Percentiles rank a stretch among this genome's conserved stretches.
Conservation (phyloP, 2,113 vertebrate species). For the Triplophysa tibetana region DNA sequence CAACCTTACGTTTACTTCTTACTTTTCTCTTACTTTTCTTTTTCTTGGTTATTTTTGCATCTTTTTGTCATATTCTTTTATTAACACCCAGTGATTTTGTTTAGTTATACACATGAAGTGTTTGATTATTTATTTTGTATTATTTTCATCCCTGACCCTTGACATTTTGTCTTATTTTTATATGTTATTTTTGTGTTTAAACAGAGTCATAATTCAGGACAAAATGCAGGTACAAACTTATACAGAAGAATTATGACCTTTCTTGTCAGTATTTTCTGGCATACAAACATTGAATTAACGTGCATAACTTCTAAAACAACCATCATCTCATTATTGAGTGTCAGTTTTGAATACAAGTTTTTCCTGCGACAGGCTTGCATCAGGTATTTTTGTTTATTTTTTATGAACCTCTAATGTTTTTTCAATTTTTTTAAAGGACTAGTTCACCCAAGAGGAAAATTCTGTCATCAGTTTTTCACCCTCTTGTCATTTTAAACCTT, state of each 20-base stretch:
- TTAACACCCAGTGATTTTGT: slow-evolving; percentile 32
- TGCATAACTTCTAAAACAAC: slow-evolving; percentile 1
- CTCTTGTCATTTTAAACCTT: too few relatives aligned
- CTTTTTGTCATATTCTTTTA: slow-evolving; percentile 1
- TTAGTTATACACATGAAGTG: slow-evolving; percentile 5
- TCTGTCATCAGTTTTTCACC: too few relatives aligned
- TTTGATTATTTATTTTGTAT: slow-evolving; percentile 35
- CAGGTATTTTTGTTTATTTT: background rate
- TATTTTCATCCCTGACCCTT: slow-evolving; percentile 62
- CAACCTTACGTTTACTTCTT: background rate
- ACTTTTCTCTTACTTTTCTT: slow-evolving; percentile 10
- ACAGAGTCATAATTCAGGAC: slow-evolving; percentile 82
- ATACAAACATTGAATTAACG: background rate
- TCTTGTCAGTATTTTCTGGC: background rate
- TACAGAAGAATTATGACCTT: slow-evolving; percentile 21
- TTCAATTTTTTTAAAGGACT: background rate
- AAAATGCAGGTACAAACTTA: slow-evolving; percentile 87
- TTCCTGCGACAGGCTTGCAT: too few relatives aligned
- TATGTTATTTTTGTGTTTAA: slow-evolving; percentile 68
- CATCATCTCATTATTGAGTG: background rate
- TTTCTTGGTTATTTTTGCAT: background rate
- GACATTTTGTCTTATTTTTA: slow-evolving; percentile 62
- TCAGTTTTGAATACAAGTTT: background rate
- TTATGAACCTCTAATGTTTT: slow-evolving; percentile 55
- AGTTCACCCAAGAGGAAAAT: too few relatives aligned